A percentile compares a stretch with the other conserved stretches of the same genome.
Conservation (phyloP, 2,113 vertebrate species). For the Oophaga pumilio region DNA sequence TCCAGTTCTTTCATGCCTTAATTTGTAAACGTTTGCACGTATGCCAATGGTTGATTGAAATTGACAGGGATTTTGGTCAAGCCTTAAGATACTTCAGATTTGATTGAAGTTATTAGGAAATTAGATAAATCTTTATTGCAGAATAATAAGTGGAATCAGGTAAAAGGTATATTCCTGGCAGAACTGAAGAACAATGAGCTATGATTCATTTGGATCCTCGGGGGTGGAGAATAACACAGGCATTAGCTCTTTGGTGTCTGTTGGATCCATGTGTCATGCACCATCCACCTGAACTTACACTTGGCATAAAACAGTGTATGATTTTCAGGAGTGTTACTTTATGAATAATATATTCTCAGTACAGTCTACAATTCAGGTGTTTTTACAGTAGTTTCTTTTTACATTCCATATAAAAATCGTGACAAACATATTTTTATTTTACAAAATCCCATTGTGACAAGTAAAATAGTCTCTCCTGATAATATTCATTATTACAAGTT, state of each 20-base stretch:
- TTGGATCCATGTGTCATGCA: too few species aligned
- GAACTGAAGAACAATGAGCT: too few species aligned
- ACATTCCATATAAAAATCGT: background rate
- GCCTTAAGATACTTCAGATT: background rate
- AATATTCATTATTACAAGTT: constrained; percentile 25
- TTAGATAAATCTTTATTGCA: too few species aligned
- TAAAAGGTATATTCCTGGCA: too few species aligned
- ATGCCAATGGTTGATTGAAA: background rate
- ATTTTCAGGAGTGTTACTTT: background rate
- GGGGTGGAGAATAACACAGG: too few species aligned
- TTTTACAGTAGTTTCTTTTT: background rate
- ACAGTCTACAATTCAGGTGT: background rate
- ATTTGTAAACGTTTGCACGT: too few species aligned
- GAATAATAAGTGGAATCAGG: too few species aligned
- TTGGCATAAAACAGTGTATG: background rate
- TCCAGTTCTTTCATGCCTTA: too few species aligned
- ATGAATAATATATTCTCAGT: background rate
- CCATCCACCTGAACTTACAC: too few species aligned
- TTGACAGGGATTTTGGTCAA: background rate
- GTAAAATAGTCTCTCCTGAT: background rate
- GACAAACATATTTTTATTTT: background rate
- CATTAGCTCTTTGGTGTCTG: too few species aligned
- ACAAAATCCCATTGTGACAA: background rate
- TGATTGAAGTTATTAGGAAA: background rate
- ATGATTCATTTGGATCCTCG: too few species aligned